Base-by-base conservation (phyloP, 2,888 invertebrate genomes). In the Parasteatoda lunata region DNA sequence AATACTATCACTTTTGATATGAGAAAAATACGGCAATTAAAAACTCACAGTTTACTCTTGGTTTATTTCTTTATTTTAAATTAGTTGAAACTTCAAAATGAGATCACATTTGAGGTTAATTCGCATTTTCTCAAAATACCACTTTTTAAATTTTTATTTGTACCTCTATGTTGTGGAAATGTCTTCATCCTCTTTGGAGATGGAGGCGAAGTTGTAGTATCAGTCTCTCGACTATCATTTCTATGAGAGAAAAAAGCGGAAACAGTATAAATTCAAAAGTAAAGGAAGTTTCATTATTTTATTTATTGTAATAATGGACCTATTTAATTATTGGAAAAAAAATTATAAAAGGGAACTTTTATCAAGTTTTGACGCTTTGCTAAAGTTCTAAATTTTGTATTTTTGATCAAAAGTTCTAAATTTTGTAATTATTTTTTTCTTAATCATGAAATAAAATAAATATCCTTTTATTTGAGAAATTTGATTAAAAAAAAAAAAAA, bases 161-260 rank as follows among this genome's bases (percentile, higher is more conserved):
- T 84, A 89, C 89, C 89, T 88, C 90, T 88, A 13, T 90, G 89
- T 75, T 49, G 87, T 15, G 89, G 89, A 75, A 80, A 89, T n/a
- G 45, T 13, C 76, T 89, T 89, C 71, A 87, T 59, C 45, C 87
- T 82, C 71, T 89, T 89, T 49, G 83, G 77, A 9, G 85, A 85
- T 13, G 86, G 85, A 13, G 76, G 52, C n/a, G 66, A 73, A 7
- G 48, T 49, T 48, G 69, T 78, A 45, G 88, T 76, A 81, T 84
- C 78, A 45, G 71, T 73, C 48, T 85, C 84, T n/a, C 73, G 73
- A n/a, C 84, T 73, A n/a, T 88, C 78, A 64, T 70, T 66, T 15
- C 89, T 87, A 69, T 8, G 64, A 64, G 48, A 9, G 5, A 77
- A 76, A n/a, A 66, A 76, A 73, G 69, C 54, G 0, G 13, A 48